These are phyloP conservation scores for Drosophila willistoni DNA, from an alignment of 1,140 invertebrate species.

Conservation along the genomic window DNA sequence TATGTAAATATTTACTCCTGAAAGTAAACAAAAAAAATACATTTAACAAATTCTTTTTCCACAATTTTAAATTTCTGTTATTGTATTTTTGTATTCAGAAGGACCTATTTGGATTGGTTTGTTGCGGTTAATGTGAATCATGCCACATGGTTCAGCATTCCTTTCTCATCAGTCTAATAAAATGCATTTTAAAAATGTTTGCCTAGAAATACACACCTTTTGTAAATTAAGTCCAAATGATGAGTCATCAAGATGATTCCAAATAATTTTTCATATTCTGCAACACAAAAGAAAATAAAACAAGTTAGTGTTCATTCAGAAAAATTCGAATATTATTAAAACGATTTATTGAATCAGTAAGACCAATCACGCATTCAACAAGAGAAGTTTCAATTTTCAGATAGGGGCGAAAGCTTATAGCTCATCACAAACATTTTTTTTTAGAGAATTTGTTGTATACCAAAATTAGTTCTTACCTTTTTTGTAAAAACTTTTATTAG, in stretches of 20 bases:
- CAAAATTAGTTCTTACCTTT: slow-evolving; percentile 15
- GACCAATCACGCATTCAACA: slow-evolving; percentile 64
- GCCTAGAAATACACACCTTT: too few relatives aligned
- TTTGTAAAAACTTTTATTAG: too few relatives aligned
- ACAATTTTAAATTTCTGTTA: too few relatives aligned
- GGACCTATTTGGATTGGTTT: slow-evolving; percentile 76
- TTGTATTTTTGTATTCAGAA: too few relatives aligned
- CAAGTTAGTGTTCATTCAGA: not conserved
- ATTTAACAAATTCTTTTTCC: not conserved
- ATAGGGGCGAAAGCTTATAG: slow-evolving; percentile 64
- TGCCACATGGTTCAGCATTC: slow-evolving; percentile 66
- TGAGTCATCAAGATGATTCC: too few relatives aligned
- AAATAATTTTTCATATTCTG: too few relatives aligned
- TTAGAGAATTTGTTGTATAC: not conserved
- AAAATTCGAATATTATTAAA: not conserved
- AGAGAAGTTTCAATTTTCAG: slow-evolving; percentile 61
- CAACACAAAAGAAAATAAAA: not conserved
- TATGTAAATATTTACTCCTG: not conserved
- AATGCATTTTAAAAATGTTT: not conserved
- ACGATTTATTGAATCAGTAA: slow-evolving; percentile 47
- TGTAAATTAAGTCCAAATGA: too few relatives aligned
- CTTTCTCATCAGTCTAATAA: slow-evolving; percentile 56
- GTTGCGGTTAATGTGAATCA: slow-evolving; percentile 81
- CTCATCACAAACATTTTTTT: slow-evolving; percentile 30
- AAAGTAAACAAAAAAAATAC: not conserved